Base-by-base conservation (phyloP, 2,888 invertebrate genomes). In the Trissolcus japonicus region DNA sequence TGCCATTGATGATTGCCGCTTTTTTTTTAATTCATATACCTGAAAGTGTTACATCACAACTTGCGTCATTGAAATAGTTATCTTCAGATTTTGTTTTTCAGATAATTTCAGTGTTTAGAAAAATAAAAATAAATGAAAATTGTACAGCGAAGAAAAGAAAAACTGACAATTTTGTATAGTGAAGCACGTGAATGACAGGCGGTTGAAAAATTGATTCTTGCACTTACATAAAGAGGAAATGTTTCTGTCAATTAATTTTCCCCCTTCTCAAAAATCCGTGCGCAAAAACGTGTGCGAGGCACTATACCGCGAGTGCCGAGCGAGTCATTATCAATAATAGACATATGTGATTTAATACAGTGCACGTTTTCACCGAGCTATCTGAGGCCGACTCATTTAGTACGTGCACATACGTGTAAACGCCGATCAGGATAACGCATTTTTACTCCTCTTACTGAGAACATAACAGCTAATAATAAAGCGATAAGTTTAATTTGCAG, bases 271-370 rank as follows among this genome's bases (percentile, higher is more conserved):
- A n/a, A 25, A 40, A 67, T 68, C 55, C 76, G 71, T 62, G 66
- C 56, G 71, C 66, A 71, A 66, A 76, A 61, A 61, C 17, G 57
- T 55, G 63, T 35, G 35, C 35, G 57, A 57, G 61, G 61, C 71
- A 66, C 69, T 60, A 71, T 67, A 76, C 56, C 46, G 65, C 60
- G 61, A 57, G 55, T 65, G 43, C 25, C 40, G 65, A 35, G 35
- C 77, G 68, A 68, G 77, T 78, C 68, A 78, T 78, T 78, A 78
- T 78, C 69, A 68, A 73, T 73, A 73, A 78, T 73, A 73, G 73
- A 65, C 68, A 60, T 72, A 61, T 54, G 76, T 53, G 62, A 72
- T 65, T 65, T 59, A 73, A 51, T 69, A 69, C 65, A 17, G 56
- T 55, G 57, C 63, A 48, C 65, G 60, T 46, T 29, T 35, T 73